Base-by-base conservation (phyloP, 2,113 vertebrate genomes). In the Scomber japonicus region DNA sequence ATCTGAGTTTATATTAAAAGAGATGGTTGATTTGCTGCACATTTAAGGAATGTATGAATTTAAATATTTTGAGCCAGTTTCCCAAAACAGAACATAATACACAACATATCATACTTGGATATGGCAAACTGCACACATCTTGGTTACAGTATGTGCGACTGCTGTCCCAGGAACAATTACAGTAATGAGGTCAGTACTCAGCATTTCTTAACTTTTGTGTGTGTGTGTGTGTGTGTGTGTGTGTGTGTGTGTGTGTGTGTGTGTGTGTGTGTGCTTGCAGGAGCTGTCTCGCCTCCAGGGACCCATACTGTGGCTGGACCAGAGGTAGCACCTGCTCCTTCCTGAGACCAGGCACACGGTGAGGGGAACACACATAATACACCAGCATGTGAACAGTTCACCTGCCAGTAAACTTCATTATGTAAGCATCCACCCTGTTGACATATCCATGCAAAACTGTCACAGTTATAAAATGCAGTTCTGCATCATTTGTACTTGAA, bases 281-380 rank as follows among this genome's bases (percentile, higher is more conserved):
- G 92, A 98, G 93, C 91, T 99, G 98, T 76, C 93, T 99, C 0
- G 96, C 96, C 44, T 97, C 97, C 78, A 96, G 96, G 83, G 98
- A 99, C 78, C 98, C 98, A 0, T 99, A 99, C 91, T 99, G 98
- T 0, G 98, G 97, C 31, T 99, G 98, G 98, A 96, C 96, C 0
- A 85, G 95, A 0, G 97, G 97, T 48, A 97, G 97, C 69, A 96
- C 96, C 90, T 99, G 98, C 19, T 5, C 96, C 83, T 98, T 98
- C 90, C 95, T 98, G 76, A 96, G 96, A 90, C 96, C 96, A 0
- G 96, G 95, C 19, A 96, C 96, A 90, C 96, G 98, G 97, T 99
- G 93, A 92, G 0, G 55, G n/a, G 51, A 61, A 24, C 14, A 76
- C 40, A 27, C 74, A 31, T 35, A 31, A 16, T 27, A 60, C 24